Conservation (phyloP, 2,888 invertebrate species). For the Drosophila anomalata region DNA sequence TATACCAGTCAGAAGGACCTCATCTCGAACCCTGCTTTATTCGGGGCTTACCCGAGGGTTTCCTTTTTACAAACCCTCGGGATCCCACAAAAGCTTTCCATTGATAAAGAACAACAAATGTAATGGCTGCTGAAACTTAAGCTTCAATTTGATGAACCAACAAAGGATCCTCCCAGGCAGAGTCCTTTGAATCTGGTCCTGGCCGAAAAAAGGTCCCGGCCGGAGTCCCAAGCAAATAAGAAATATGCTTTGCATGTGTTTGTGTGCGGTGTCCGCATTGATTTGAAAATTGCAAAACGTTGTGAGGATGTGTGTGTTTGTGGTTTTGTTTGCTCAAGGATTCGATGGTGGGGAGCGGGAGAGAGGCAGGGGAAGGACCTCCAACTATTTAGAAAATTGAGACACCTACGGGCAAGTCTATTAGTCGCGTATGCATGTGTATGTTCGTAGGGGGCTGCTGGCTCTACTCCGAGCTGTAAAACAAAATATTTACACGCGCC, state of each 20-base stretch:
- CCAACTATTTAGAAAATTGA: constrained; percentile 72
- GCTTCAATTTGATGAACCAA: constrained; percentile 70
- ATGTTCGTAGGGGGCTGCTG: constrained; percentile 18
- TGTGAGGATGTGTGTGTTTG: constrained; percentile 31
- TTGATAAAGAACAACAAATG: constrained; percentile 52
- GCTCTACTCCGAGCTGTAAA: constrained; percentile 74
- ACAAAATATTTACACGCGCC: constrained; percentile 79
- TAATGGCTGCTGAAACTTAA: constrained; percentile 59
- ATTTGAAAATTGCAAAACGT: constrained; percentile 60
- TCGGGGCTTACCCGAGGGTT: constrained; percentile 23
- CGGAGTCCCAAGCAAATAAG: constrained; percentile 41
- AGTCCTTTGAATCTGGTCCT: constrained; percentile 52
- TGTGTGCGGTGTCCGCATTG: constrained; percentile 46
- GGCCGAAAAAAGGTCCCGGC: constrained; percentile 41
- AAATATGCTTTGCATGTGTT: constrained; percentile 25
- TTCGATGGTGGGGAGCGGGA: not conserved
- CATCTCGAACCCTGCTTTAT: constrained; percentile 18
- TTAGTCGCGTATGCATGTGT: constrained; percentile 25
- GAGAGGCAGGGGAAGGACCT: constrained; percentile 16
- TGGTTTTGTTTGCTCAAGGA: constrained; percentile 54
- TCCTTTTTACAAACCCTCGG: constrained; percentile 15
- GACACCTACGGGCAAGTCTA: constrained; percentile 65
- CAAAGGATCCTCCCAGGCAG: constrained; percentile 39
- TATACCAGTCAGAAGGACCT: not conserved
- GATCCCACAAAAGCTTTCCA: constrained; percentile 29